Evolutionary conservation across 2,888 invertebrate species (phyloP).

Genomic region (Parelbella ahira): DNA sequence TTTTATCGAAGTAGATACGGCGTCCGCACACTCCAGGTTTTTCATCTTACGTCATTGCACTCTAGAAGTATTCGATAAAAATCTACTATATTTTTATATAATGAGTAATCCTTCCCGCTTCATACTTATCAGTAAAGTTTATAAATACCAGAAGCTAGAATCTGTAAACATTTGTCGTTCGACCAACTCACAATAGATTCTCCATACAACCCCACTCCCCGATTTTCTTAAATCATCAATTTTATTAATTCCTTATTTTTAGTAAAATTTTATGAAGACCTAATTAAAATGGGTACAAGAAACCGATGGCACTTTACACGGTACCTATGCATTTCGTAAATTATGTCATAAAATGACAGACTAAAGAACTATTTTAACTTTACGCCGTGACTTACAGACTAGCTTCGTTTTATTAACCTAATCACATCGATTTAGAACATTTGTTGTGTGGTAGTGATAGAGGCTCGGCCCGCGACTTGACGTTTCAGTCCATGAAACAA

Average conservation of each 20-base stretch:
- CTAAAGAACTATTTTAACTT: slow-evolving; percentile 70
- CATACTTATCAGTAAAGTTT: slow-evolving; percentile 45
- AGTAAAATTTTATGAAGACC: slow-evolving; percentile 50
- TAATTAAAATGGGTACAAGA: slow-evolving; percentile 72
- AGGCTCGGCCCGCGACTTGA: slow-evolving; percentile 63
- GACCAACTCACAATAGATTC: slow-evolving; percentile 22
- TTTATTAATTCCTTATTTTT: slow-evolving; percentile 35
- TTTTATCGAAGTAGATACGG: slow-evolving; percentile 25
- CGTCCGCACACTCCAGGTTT: slow-evolving; percentile 11
- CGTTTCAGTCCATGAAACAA: slow-evolving; percentile 84
- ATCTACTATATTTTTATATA: slow-evolving; percentile 51
- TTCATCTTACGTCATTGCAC: slow-evolving; percentile 30
- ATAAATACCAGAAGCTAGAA: slow-evolving; percentile 46
- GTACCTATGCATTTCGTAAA: slow-evolving; percentile 68
- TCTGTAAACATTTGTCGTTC: slow-evolving; percentile 39
- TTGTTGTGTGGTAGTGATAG: slow-evolving; percentile 77
- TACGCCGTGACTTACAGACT: slow-evolving; percentile 73
- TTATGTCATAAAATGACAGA: slow-evolving; percentile 75
- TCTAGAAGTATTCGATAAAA: slow-evolving; percentile 43
- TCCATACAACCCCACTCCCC: slow-evolving; percentile 24
- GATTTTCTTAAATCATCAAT: slow-evolving; percentile 29
- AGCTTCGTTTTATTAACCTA: slow-evolving; percentile 69
- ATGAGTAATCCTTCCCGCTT: slow-evolving; percentile 39
- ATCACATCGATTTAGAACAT: slow-evolving; percentile 80
- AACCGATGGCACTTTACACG: slow-evolving; percentile 67